A percentile compares a stretch with the other conserved stretches of the same genome.
Conservation (phyloP, 2,888 invertebrate species). For the Thera britannica region DNA sequence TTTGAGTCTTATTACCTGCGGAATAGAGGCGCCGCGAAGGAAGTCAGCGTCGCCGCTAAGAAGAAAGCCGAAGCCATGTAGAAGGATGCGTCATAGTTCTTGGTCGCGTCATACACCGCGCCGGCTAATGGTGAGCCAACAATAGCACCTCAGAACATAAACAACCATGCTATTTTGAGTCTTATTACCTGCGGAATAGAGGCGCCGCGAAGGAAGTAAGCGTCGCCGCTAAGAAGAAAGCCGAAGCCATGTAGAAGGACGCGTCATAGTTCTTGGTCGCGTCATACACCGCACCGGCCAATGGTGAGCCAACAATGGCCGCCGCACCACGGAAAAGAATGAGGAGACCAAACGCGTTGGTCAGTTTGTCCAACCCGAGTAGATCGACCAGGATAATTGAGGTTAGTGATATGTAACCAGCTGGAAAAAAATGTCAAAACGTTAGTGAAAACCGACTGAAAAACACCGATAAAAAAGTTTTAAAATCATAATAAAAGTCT, state of each 20-base stretch:
- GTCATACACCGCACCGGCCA: conserved; percentile 96
- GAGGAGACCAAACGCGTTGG: conserved; percentile 98
- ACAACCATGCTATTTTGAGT: neutral
- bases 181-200: conserved; percentile 79
- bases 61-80: conserved; percentile 96
- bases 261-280: conserved; percentile 93
- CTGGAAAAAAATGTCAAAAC: conserved; percentile 73
- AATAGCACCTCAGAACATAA: conserved; percentile 82
- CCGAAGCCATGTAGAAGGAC: conserved; percentile 97
- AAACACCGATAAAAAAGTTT: too few species aligned
- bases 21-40: conserved; percentile 92
- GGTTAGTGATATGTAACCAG: conserved; percentile 98
- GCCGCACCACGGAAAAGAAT: conserved; percentile 98
- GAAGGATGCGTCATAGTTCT: conserved; percentile 91
- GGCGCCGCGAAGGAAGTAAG: conserved; percentile 94
- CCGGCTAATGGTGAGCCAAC: conserved; percentile 89
- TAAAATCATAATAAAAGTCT: too few species aligned
- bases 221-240: conserved; percentile 93
- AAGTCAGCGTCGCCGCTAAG: conserved; percentile 92
- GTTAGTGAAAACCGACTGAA: too few species aligned
- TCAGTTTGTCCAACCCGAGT: conserved; percentile 96
- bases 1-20: conserved; percentile 57
- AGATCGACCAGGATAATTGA: conserved; percentile 99
- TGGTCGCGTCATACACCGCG: conserved; percentile 89
- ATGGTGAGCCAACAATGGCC: conserved; percentile 93